These are phyloP conservation scores for Dorcus hopei DNA, from an alignment of 2,888 invertebrate genomes.

Conservation along the genomic window DNA sequence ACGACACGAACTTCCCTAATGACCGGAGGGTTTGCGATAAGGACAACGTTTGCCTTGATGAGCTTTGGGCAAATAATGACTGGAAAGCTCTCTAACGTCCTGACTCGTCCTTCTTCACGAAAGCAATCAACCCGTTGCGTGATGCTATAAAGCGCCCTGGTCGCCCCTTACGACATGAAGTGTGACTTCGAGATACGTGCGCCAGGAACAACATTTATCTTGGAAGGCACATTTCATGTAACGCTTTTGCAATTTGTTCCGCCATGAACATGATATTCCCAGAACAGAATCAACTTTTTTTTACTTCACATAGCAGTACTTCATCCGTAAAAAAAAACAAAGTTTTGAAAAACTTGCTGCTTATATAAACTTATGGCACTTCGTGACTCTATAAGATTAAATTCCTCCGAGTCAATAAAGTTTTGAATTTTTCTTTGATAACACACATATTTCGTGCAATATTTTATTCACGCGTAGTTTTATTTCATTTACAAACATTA, in stretches of 20 bases:
- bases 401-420: too few relatives aligned
- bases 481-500: too few relatives aligned
- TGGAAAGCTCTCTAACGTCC: slow-evolving; percentile 37
- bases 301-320: too few relatives aligned
- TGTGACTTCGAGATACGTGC: slow-evolving; percentile 27
- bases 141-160: slow-evolving; percentile 44
- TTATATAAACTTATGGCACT: too few relatives aligned
- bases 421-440: too few relatives aligned
- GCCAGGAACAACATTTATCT: slow-evolving; percentile 5
- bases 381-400: too few relatives aligned
- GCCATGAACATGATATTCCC: too few relatives aligned
- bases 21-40: slow-evolving; percentile 27
- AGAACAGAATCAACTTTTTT: too few relatives aligned
- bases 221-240: not conserved
- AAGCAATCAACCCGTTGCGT: slow-evolving; percentile 51
- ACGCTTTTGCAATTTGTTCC: not conserved
- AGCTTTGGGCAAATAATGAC: slow-evolving; percentile 46
- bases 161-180: slow-evolving; percentile 25
- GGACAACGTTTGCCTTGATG: slow-evolving; percentile 43
- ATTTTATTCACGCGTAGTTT: too few relatives aligned
- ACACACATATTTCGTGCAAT: too few relatives aligned
- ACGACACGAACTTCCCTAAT: slow-evolving; percentile 18
- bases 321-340: too few relatives aligned
- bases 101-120: slow-evolving; percentile 34
- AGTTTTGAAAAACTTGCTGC: too few relatives aligned